Base-by-base conservation (phyloP, 2,888 invertebrate species). In the Leptinotarsa juncta region DNA sequence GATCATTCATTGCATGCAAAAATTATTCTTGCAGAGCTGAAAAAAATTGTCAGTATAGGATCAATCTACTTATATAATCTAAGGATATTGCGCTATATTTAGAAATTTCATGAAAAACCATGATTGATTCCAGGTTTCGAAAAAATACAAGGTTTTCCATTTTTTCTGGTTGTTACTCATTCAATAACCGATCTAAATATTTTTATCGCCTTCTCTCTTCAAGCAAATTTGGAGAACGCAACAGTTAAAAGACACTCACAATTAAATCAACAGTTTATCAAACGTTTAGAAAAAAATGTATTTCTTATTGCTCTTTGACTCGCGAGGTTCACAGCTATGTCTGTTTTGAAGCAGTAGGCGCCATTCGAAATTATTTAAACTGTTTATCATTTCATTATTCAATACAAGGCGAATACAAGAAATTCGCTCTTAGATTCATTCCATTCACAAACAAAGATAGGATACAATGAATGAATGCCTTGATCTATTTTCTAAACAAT, bases 271-370 rank as follows among this genome's bases (percentile, higher is more conserved):
- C 62, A 12, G 18, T 49, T 69, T 69, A 69, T 69, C 69, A 18
- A 42, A 32, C 48, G 14, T 69, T 57, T 20, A 4, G n/a, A 10
- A 51, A 67, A 51, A 67, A 67, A n/a, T 23, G 26, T n/a, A 16
- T 26, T 67, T 67, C 16, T 53, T 20, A 67, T 57, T 69, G 57
- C 69, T 48, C 69, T 69, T 69, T 69, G 57, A 57, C 69, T 57
- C 57, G 42, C 32, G 57, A 57, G 18, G 57, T 69, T 55, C 57
- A 69, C 23, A 57, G 55, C 57, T 51, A 48, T 18, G 57, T 69
- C 57, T 69, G 69, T 57, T 69, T 69, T 57, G 42, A 15, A 57
- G 48, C 16, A 42, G 48, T 53, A 57, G 69, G 57, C 57, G 57
- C 69, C 57, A 69, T 18, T 69, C 50, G 26, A 32, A 23, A n/a